Base-by-base conservation (phyloP, 2,797 vertebrate genomes). In the Lepilemur ruficaudatus region DNA sequence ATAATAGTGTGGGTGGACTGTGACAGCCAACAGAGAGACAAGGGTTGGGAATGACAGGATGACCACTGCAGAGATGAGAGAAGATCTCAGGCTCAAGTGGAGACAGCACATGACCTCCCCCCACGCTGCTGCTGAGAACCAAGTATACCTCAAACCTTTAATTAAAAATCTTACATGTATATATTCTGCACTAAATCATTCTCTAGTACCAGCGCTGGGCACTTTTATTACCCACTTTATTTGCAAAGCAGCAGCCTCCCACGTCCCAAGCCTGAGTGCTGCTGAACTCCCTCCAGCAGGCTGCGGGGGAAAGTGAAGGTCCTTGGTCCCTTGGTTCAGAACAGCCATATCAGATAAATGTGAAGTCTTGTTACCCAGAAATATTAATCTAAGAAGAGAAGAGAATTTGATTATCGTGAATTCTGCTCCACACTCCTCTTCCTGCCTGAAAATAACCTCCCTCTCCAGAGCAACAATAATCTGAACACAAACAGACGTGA, bases 401-500 rank as follows among this genome's bases (percentile, higher is more conserved):
- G 0, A 7, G 52, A 78, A 96, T 97, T 97, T 89, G 91, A 97
- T 97, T 97, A 97, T 96, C 88, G 9, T 97, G 97, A 97, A 98
- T 96, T 96, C 97, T 91, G 23, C 69, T 91, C 96, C 96, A 97
- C 87, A 89, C 97, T 90, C 96, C 75, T 89, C 93, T 96, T 94
- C 92, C 86, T 46, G 94, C 94, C 93, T 61, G 95, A 98, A 98
- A 98, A 97, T 96, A 97, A 96, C 97, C 97, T 98, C 95, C 92
- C 95, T 98, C 94, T 96, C 98, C 96, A 96, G 97, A 98, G 97
- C 98, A 98, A 98, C 98, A 98, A 98, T 98, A 98, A 98, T 98
- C 97, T 97, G 97, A 98, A 97, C 98, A 98, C 98, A 98, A 98
- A 98, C 98, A 98, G 98, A 98, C 98, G 86, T 95, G 88, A 97